These are phyloP conservation scores for Psittacula cyanocephala DNA, from an alignment of 2,113 vertebrate species.

Conservation along the genomic window DNA sequence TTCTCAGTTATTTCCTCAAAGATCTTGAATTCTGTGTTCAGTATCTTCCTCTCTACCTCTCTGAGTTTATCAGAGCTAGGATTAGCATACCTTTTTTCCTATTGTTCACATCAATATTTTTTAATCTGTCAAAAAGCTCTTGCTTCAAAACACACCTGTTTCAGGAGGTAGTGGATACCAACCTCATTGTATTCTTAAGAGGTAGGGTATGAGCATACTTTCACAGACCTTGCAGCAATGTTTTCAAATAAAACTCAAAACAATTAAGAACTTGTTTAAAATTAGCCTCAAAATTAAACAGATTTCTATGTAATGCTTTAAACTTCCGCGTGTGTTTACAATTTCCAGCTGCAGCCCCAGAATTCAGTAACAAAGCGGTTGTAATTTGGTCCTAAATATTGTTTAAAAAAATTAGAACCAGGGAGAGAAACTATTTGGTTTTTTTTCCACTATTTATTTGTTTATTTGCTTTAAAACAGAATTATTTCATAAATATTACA, in stretches of 20 bases:
- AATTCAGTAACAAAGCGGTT: not conserved
- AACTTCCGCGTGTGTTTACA: not conserved
- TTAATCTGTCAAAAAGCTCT: not conserved
- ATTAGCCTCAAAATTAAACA: not conserved
- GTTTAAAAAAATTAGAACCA: not conserved
- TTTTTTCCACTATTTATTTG: not conserved
- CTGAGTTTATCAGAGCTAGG: not conserved
- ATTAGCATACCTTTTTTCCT: not conserved
- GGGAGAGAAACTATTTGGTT: not conserved
- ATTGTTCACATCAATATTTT: not conserved
- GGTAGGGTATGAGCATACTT: not conserved
- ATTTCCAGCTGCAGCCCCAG: not conserved
- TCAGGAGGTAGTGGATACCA: not conserved
- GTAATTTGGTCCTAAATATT: not conserved
- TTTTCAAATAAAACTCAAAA: not conserved
- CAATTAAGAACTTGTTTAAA: not conserved
- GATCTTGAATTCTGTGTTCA: not conserved
- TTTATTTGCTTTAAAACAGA: not conserved
- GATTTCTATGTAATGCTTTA: not conserved
- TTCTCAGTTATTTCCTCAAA: slow-evolving; percentile 22
- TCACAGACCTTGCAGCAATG: not conserved
- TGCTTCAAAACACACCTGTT: not conserved
- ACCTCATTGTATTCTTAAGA: not conserved
- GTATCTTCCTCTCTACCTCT: not conserved
- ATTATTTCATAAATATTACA: not conserved